Percentiles rank a stretch among this genome's conserved stretches.
phyloP scores from a whole-genome alignment of 2,888 invertebrate genomes.

The Emesis castigata region DNA sequence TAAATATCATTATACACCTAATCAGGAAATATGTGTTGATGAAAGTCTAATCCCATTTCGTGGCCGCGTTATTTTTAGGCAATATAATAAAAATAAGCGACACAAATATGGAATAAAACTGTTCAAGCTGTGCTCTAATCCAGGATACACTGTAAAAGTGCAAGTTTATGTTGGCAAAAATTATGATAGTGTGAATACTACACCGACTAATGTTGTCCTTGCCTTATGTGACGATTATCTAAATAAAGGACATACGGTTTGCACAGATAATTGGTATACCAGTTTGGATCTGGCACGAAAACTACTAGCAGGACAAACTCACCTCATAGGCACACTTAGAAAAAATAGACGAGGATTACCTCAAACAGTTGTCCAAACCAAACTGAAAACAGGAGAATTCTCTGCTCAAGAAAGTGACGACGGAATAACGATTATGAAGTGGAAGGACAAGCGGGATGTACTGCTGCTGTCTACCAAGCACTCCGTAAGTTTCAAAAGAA shows the following conservation, averaged over 20 bases:
- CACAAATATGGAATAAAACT: constrained; percentile 68
- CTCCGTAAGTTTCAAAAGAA: not conserved
- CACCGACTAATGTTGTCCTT: constrained; percentile 69
- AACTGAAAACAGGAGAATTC: constrained; percentile 60
- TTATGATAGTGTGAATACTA: constrained; percentile 64
- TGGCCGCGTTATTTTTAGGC: constrained; percentile 56
- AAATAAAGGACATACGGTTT: constrained; percentile 65
- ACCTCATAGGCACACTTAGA: constrained; percentile 69
- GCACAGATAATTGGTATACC: constrained; percentile 32
- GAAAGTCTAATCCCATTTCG: constrained; percentile 59
- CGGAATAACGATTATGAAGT: constrained; percentile 48
- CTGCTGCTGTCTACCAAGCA: constrained; percentile 35
- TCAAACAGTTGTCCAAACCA: constrained; percentile 63
- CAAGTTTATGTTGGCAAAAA: constrained; percentile 69
- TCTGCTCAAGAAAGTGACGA: constrained; percentile 59
- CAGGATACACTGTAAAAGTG: constrained; percentile 71
- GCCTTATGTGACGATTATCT: constrained; percentile 63
- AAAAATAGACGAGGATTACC: constrained; percentile 67
- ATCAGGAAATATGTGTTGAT: constrained; percentile 51
- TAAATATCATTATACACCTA: constrained; percentile 26
- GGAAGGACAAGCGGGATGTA: no score
- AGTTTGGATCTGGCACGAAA: constrained; percentile 39
- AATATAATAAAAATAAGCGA: constrained; percentile 54
- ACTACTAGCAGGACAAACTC: constrained; percentile 62
- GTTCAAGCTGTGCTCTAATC: constrained; percentile 70